phyloP scores from a whole-genome alignment of 2,888 invertebrate genomes.

The Lysandra bellargus region DNA sequence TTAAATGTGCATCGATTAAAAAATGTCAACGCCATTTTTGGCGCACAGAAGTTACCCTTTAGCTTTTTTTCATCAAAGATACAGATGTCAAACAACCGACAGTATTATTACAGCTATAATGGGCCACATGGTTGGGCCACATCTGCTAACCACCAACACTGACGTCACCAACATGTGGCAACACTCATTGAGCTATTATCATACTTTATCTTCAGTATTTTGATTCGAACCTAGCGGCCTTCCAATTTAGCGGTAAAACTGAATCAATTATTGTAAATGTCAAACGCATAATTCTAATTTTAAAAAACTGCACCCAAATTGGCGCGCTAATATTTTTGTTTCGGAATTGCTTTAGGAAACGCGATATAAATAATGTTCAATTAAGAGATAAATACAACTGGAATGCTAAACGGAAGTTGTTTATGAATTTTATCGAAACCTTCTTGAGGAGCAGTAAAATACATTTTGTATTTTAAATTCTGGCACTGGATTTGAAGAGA shows the following conservation, averaged over 20 bases:
- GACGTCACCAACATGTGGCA: conserved; percentile 72
- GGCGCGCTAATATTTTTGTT: not conserved
- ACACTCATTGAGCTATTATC: conserved; percentile 48
- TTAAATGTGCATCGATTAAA: conserved; percentile 27
- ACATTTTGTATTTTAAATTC: not conserved
- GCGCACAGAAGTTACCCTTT: conserved; percentile 42
- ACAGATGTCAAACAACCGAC: conserved; percentile 72
- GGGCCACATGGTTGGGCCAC: conserved; percentile 56
- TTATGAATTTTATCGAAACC: not conserved
- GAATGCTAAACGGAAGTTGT: not conserved
- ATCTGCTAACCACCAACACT: conserved; percentile 65
- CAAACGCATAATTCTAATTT: not conserved
- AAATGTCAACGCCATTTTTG: conserved; percentile 30
- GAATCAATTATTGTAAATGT: not conserved
- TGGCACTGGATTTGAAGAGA: too few relatives aligned
- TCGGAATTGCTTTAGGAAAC: conserved; percentile 10
- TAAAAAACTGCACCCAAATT: conserved; percentile 19
- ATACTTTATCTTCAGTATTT: conserved; percentile 30
- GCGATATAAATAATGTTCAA: not conserved
- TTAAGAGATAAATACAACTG: not conserved
- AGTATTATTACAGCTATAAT: conserved; percentile 48
- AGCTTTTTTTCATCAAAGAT: conserved; percentile 43
- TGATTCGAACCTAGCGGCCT: not conserved
- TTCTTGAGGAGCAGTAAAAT: not conserved
- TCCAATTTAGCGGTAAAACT: not conserved